Conservation (phyloP, 2,797 vertebrate species). For the Diceros bicornis region DNA sequence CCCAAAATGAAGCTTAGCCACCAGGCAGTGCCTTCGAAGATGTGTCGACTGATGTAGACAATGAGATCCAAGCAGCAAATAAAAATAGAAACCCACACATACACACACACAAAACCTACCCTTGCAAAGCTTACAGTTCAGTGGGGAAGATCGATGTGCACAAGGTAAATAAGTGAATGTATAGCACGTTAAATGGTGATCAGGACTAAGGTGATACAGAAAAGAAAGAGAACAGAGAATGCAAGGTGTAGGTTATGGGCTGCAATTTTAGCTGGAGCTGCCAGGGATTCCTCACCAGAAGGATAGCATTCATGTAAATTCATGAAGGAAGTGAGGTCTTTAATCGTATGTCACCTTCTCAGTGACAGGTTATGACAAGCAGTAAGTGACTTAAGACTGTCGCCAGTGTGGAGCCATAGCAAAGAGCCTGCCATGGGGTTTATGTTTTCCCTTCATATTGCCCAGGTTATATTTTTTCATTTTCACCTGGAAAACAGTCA, state of each 20-base stretch:
- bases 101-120: background rate
- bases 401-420: background rate
- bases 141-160: background rate
- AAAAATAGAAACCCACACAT: background rate
- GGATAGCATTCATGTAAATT: background rate
- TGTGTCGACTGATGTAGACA: background rate
- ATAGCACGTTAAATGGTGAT: background rate
- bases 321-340: background rate
- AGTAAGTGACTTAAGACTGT: background rate
- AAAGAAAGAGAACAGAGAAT: background rate
- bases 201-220: background rate
- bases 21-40: background rate
- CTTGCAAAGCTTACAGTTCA: background rate
- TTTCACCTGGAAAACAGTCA: background rate
- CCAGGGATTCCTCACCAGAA: background rate
- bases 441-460: background rate
- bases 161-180: background rate
- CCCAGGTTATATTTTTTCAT: background rate
- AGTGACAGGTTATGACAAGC: background rate
- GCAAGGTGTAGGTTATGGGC: rapidly evolving
- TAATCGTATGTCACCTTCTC: background rate
- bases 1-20: background rate
- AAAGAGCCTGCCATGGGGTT: background rate
- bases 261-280: background rate
- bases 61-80: background rate